Conservation (phyloP, 2,113 vertebrate genomes). For the Misgurnus mizolepis region DNA sequence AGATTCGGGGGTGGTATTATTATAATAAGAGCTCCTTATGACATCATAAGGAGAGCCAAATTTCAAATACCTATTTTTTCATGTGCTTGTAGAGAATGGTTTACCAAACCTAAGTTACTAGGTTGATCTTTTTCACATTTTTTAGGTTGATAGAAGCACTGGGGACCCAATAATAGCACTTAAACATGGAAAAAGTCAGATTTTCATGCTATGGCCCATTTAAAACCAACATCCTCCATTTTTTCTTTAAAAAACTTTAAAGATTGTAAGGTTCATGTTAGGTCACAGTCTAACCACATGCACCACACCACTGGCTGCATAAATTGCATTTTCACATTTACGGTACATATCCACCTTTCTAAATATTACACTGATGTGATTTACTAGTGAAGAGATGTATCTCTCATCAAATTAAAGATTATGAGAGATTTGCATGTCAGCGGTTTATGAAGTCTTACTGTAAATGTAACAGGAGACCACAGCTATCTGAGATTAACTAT, state of each 20-base stretch:
- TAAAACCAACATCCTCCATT: neutral
- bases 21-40: no score
- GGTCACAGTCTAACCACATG: neutral
- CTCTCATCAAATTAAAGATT: neutral
- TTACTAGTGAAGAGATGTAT: neutral
- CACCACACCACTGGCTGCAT: neutral
- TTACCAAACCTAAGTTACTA: no score
- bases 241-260: neutral
- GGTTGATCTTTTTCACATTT: no score
- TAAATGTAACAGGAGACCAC: neutral
- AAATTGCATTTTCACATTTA: neutral
- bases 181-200: no score
- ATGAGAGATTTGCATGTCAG: neutral
- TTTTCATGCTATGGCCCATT: no score
- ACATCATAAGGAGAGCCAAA: no score
- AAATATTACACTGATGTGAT: neutral
- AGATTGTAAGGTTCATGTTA: neutral
- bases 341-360: neutral
- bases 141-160: no score
- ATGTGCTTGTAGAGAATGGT: no score
- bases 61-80: no score
- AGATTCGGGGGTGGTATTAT: no score
- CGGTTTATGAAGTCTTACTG: neutral
- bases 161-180: no score
- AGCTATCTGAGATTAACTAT: neutral